Percentiles rank a stretch among this genome's conserved stretches.
Conservation (phyloP, 2,797 vertebrate genomes). For the Spinibarbus caldwelli region DNA sequence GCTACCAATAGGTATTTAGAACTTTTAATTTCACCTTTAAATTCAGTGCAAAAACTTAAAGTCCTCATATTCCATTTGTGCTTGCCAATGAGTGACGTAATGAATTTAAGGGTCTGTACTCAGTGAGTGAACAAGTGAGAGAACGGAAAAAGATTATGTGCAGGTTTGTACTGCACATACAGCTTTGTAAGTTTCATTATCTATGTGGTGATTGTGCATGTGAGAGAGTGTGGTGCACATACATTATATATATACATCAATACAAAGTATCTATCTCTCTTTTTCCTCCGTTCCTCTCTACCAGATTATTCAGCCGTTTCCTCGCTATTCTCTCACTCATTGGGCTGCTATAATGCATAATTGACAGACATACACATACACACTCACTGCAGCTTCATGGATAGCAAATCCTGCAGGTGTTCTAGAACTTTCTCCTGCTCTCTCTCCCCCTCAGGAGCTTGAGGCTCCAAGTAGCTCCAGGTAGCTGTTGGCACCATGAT, state of each 20-base stretch:
- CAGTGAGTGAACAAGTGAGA: neutral
- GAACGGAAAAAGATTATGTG: neutral
- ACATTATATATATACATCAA: constrained; percentile 3
- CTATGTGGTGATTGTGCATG: constrained; percentile 7
- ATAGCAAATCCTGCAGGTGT: constrained; percentile 34
- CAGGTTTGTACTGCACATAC: neutral
- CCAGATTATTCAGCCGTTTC: neutral
- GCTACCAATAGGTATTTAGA: neutral
- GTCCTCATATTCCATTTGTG: neutral
- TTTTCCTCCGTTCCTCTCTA: neutral
- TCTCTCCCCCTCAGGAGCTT: constrained; percentile 31
- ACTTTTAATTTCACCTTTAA: neutral
- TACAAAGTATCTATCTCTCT: neutral
- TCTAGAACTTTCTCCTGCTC: constrained; percentile 45
- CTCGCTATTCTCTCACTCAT: neutral
- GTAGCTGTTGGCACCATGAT: constrained; percentile 46
- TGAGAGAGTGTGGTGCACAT: constrained; percentile 1
- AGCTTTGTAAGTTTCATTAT: constrained; percentile 24
- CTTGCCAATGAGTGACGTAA: neutral
- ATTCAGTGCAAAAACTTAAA: neutral
- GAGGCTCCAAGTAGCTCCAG: constrained; percentile 33
- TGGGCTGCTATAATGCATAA: constrained; percentile 37
- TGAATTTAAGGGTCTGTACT: neutral
- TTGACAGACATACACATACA: constrained; percentile 14
- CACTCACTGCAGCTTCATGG: constrained; percentile 22